A percentile compares a stretch with the other conserved stretches of the same genome.
These are phyloP conservation scores for Sinopyrophorus schimmeli DNA, from an alignment of 2,888 invertebrate species.

Conservation along the genomic window DNA sequence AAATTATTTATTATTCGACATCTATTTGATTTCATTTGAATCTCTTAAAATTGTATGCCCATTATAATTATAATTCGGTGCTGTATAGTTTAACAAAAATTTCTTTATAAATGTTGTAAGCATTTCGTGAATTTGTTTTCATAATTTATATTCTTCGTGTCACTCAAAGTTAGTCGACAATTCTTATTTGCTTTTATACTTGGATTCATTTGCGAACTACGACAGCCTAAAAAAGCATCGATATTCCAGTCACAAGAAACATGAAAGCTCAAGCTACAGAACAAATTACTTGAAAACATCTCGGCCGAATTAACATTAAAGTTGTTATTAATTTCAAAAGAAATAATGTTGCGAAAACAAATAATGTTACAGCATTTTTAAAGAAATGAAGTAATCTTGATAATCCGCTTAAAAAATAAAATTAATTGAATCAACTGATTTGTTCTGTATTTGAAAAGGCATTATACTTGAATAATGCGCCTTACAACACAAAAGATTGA, in stretches of 20 bases:
- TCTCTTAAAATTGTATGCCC: no score
- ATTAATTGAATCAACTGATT: constrained; percentile 17
- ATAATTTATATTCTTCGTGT: constrained; percentile 11
- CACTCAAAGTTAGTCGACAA: background rate
- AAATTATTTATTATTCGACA: no score
- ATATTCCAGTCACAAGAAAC: constrained; percentile 17
- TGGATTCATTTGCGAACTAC: constrained; percentile 9
- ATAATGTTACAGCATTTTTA: background rate
- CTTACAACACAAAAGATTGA: no score
- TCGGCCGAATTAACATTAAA: constrained; percentile 13
- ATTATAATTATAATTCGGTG: no score
- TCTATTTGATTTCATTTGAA: no score
- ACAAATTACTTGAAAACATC: constrained; percentile 18
- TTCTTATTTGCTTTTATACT: constrained; percentile 7
- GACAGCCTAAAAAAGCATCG: constrained; percentile 15
- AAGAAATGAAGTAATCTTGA: no score
- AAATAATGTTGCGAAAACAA: background rate
- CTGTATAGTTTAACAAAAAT: no score
- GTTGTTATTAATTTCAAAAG: constrained; percentile 11
- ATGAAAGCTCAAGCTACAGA: constrained; percentile 10
- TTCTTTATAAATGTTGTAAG: background rate
- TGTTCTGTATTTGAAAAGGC: background rate
- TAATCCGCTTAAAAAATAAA: constrained; percentile 12
- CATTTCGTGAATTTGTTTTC: constrained; percentile 10
- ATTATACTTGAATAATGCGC: no score